phyloP scores from a whole-genome alignment of 2,797 vertebrate genomes.

The Knipowitschia caucasica region DNA sequence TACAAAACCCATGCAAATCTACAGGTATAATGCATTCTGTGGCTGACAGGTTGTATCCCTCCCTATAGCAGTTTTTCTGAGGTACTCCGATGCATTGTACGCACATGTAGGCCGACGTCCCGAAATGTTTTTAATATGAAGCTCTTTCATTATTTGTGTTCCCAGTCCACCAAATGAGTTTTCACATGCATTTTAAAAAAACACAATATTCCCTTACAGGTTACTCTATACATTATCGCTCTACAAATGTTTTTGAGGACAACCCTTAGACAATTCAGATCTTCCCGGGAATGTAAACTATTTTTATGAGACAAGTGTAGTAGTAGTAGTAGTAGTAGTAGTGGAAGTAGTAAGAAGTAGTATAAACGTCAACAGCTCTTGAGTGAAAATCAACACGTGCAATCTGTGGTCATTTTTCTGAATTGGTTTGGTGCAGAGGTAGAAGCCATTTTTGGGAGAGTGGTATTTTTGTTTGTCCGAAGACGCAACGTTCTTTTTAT shows the following conservation, averaged over 20 bases:
- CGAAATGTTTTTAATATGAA: conserved; percentile 79
- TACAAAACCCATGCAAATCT: conserved; percentile 99
- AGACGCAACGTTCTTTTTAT: conserved; percentile 92
- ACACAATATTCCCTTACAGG: conserved; percentile 91
- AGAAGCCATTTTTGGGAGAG: conserved; percentile 97
- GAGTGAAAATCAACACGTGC: conserved; percentile 92
- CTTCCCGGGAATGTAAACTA: conserved; percentile 83
- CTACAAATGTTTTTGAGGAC: conserved; percentile 88
- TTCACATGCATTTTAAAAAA: conserved; percentile 89
- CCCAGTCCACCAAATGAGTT: conserved; percentile 92
- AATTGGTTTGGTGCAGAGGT: conserved; percentile 95
- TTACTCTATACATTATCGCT: conserved; percentile 87
- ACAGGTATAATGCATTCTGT: conserved; percentile 99
- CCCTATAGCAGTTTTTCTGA: conserved; percentile 98
- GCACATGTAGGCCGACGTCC: conserved; percentile 93
- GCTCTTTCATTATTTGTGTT: conserved; percentile 80
- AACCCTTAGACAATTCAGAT: conserved; percentile 86
- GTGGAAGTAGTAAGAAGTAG: no score
- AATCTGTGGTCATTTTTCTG: conserved; percentile 94
- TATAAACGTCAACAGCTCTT: conserved; percentile 78
- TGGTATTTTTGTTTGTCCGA: conserved; percentile 74
- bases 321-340: no score
- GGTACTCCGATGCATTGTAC: conserved; percentile 95
- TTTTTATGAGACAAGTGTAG: conserved; percentile 88
- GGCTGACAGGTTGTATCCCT: conserved; percentile 88